These are phyloP conservation scores for Gobio gobio DNA, from an alignment of 2,113 vertebrate species.

Conservation along the genomic window DNA sequence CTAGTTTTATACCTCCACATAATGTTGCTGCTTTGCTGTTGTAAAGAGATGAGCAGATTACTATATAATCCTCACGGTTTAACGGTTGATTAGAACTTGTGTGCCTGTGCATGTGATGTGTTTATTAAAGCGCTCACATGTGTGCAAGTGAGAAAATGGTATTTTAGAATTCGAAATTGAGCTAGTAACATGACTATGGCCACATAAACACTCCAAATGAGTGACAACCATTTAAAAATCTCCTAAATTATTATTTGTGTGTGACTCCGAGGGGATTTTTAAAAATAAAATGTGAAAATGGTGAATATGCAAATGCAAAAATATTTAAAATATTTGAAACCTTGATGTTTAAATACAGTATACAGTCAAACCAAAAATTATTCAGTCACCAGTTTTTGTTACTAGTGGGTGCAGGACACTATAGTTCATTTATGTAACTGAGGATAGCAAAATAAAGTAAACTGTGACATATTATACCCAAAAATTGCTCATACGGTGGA, in stretches of 20 bases:
- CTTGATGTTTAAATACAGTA: no score
- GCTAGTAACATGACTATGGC: neutral
- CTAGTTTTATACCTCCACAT: neutral
- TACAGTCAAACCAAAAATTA: no score
- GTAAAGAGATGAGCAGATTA: constrained; percentile 35
- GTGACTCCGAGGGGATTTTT: neutral
- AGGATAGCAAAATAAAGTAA: no score
- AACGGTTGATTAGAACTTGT: constrained; percentile 34
- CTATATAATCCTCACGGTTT: constrained; percentile 30
- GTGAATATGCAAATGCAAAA: no score
- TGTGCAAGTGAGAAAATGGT: neutral
- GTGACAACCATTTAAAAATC: neutral
- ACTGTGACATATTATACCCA: no score
- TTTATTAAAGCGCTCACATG: neutral
- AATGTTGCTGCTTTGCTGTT: neutral
- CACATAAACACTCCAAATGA: neutral
- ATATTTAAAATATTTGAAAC: no score
- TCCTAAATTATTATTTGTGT: neutral
- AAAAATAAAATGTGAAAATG: no score
- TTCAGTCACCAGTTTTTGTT: no score
- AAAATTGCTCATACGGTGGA: no score
- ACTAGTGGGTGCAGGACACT: no score
- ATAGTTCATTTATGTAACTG: no score
- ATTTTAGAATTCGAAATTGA: neutral
- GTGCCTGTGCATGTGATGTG: neutral